phyloP scores from a whole-genome alignment of 2,113 vertebrate species.

The Campylorhamphus procurvoides region DNA sequence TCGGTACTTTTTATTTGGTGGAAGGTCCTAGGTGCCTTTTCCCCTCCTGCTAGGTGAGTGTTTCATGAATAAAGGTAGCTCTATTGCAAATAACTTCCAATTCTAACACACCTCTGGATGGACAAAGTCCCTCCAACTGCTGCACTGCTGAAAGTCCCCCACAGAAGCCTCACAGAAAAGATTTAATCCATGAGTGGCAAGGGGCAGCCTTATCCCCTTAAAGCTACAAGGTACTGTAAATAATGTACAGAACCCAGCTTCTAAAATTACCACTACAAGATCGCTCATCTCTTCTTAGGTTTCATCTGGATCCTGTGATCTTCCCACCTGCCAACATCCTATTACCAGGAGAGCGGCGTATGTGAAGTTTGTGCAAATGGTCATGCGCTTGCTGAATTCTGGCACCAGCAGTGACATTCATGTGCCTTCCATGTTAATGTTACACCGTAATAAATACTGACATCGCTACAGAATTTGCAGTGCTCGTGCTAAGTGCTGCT shows the following conservation, averaged over 20 bases:
- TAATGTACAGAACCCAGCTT: slow-evolving; percentile 57
- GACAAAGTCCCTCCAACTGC: neutral
- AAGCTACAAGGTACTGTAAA: slow-evolving; percentile 51
- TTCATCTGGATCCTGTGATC: slow-evolving; percentile 61
- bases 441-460: neutral
- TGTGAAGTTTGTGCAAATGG: slow-evolving; percentile 40
- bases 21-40: neutral
- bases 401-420: neutral
- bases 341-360: slow-evolving; percentile 16
- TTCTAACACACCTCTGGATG: neutral
- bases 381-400: slow-evolving; percentile 40
- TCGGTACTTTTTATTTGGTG: neutral
- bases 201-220: neutral
- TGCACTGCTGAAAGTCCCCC: neutral
- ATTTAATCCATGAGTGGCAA: neutral
- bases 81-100: neutral
- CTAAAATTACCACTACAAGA: slow-evolving; percentile 54
- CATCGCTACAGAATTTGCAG: neutral
- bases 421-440: slow-evolving; percentile 10
- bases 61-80: neutral
- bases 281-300: slow-evolving; percentile 22
- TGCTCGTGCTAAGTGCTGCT: neutral
- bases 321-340: slow-evolving; percentile 65
- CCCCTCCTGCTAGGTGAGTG: rapidly evolving
- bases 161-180: neutral